Percentiles rank a stretch among this genome's conserved stretches.
Evolutionary conservation across 2,113 vertebrate species (phyloP).

Genomic region (Rhinolophus sinicus): DNA sequence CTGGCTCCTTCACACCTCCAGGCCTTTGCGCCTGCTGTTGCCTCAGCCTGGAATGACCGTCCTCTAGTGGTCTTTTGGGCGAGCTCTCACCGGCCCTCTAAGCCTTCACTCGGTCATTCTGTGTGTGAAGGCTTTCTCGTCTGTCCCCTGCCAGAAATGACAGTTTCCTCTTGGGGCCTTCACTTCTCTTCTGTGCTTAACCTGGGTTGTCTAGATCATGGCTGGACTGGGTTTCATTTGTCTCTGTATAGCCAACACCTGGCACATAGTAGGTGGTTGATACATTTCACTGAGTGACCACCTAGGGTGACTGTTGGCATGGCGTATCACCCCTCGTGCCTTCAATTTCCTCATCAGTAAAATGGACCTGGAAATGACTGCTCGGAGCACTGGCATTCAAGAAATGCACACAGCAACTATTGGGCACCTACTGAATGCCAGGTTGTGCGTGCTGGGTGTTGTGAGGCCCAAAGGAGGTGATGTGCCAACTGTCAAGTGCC

Average conservation of each 20-base stretch:
- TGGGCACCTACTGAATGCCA: not conserved
- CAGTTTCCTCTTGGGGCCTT: not conserved
- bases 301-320: not conserved
- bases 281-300: not conserved
- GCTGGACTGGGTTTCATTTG: not conserved
- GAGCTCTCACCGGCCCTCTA: not conserved
- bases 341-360: not conserved
- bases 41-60: not conserved
- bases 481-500: not conserved
- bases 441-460: rapidly evolving
- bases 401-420: not conserved
- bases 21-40: not conserved
- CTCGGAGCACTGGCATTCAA: not conserved
- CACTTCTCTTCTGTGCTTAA: not conserved
- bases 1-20: not conserved
- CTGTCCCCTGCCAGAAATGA: not conserved
- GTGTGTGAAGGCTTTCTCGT: not conserved
- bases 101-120: not conserved
- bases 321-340: not conserved
- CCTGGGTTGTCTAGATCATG: not conserved
- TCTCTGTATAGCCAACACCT: not conserved
- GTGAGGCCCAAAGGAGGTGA: not conserved
- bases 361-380: not conserved
- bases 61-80: not conserved
- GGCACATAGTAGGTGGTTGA: too few species aligned